These are phyloP conservation scores for Luidia sarsii DNA, from an alignment of 53 echinoderm and acorn worm genomes.

Conservation along the genomic window DNA sequence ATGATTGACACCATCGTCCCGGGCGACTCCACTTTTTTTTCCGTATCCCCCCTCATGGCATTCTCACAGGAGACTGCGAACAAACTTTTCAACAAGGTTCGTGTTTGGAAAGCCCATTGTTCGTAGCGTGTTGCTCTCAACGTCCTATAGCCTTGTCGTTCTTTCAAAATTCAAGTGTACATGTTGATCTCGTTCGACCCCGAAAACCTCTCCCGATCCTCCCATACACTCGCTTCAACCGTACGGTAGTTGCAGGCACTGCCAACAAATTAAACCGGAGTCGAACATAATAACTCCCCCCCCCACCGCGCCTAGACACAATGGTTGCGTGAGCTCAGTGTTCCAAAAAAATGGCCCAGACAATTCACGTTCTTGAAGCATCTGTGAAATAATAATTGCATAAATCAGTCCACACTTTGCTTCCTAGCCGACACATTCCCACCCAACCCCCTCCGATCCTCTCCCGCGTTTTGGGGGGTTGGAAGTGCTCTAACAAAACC, in stretches of 20 bases:
- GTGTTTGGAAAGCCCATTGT: constrained; percentile 19
- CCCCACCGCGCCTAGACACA: background rate
- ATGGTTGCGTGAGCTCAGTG: constrained; percentile 38
- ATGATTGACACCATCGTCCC: constrained; percentile 39
- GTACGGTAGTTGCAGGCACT: no score
- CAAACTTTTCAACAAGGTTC: constrained; percentile 4
- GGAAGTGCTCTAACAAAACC: no score
- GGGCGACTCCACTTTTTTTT: background rate
- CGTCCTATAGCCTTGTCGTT: no score
- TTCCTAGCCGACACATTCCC: no score
- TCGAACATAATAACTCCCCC: no score
- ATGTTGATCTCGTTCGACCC: constrained; percentile 19
- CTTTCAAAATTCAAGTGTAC: no score
- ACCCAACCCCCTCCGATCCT: no score
- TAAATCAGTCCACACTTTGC: constrained; percentile 23
- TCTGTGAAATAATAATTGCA: background rate
- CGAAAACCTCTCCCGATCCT: no score
- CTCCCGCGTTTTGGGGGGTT: no score
- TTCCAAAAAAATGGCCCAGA: constrained; percentile 40
- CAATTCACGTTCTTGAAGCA: background rate
- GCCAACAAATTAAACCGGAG: no score
- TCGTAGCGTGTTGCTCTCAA: background rate
- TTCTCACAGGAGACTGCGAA: background rate
- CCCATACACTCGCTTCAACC: no score
- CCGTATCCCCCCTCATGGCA: background rate